A percentile compares a stretch with the other conserved stretches of the same genome.
These are phyloP conservation scores for Ormia ochracea DNA, from an alignment of 2,888 invertebrate genomes.

Conservation along the genomic window DNA sequence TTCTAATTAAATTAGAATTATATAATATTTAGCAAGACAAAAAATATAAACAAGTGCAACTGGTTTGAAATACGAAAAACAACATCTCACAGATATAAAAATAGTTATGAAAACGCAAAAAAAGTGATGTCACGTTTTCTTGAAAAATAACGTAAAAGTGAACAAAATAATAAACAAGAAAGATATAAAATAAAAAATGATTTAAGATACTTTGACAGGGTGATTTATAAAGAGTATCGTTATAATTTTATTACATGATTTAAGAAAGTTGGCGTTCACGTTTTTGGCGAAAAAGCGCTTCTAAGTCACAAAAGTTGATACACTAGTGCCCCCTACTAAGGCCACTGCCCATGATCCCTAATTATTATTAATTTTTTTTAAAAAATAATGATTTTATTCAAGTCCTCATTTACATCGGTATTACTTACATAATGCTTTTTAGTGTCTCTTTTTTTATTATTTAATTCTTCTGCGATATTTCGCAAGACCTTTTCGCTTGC, in stretches of 20 bases:
- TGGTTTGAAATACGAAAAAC: constrained; percentile 34
- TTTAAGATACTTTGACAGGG: background rate
- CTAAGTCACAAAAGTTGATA: too few species aligned
- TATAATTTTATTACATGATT: background rate
- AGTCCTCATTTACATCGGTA: too few species aligned
- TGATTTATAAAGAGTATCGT: background rate
- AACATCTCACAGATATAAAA: constrained; percentile 12
- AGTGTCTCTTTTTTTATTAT: too few species aligned
- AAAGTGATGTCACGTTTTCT: constrained; percentile 54
- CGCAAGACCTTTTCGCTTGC: too few species aligned
- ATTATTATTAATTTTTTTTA: too few species aligned
- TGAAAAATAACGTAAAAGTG: constrained; percentile 16
- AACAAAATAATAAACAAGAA: constrained; percentile 17
- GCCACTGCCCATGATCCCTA: too few species aligned
- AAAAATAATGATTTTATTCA: too few species aligned
- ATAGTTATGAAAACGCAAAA: constrained; percentile 32
- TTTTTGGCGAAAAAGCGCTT: too few species aligned
- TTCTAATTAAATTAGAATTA: constrained; percentile 13
- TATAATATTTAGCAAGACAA: constrained; percentile 14
- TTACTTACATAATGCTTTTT: too few species aligned
- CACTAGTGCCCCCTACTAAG: too few species aligned
- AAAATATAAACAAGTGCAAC: constrained; percentile 61
- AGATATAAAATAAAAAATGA: background rate
- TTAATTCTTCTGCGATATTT: too few species aligned
- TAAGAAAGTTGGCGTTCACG: background rate